These are phyloP conservation scores for Temnothorax nylanderi DNA, from an alignment of 1,140 invertebrate species.

Conservation along the genomic window DNA sequence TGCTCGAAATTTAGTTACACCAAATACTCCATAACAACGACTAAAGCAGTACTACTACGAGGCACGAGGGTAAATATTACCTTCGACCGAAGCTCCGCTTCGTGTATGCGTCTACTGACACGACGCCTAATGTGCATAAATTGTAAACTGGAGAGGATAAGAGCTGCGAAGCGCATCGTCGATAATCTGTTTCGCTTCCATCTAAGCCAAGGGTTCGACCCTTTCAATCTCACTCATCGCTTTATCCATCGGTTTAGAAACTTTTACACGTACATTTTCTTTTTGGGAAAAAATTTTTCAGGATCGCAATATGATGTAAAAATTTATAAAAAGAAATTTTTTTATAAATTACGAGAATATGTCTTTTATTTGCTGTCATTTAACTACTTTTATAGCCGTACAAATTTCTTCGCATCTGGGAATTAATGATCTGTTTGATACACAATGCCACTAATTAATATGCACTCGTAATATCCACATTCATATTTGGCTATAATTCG, in stretches of 20 bases:
- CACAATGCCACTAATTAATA: conserved; percentile 10
- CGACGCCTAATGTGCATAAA: conserved; percentile 55
- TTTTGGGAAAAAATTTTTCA: not conserved
- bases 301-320: not conserved
- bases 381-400: not conserved
- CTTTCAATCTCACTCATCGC: not conserved
- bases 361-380: not conserved
- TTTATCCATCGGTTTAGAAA: not conserved
- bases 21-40: conserved; percentile 48
- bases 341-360: conserved; percentile 1
- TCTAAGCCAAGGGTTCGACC: not conserved
- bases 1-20: conserved; percentile 36
- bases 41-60: not conserved
- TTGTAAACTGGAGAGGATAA: conserved; percentile 41
- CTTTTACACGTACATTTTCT: not conserved
- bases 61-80: conserved; percentile 10
- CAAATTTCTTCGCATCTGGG: not conserved
- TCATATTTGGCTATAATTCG: conserved; percentile 25
- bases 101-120: not conserved
- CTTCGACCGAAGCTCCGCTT: conserved; percentile 21
- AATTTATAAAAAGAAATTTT: not conserved
- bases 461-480: conserved; percentile 4
- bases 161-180: conserved; percentile 38
- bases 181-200: conserved; percentile 41
- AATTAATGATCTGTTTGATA: conserved; percentile 8